Evolutionary conservation across 2,797 vertebrate species (phyloP).

Genomic region (Podarcis lilfordi): DNA sequence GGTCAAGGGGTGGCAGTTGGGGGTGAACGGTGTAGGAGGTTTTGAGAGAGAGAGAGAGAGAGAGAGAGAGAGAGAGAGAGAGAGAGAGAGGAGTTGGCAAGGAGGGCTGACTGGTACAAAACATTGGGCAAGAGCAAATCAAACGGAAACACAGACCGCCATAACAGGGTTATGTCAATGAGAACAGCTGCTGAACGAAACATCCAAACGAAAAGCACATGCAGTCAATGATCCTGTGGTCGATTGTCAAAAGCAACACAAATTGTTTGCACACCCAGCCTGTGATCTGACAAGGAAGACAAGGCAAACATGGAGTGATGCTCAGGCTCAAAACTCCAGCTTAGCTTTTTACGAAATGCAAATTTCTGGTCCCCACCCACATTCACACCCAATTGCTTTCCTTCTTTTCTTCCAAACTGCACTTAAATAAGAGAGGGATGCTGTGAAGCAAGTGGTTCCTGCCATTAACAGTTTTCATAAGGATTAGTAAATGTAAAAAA

Average conservation of each 20-base stretch:
- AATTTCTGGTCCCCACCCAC: not conserved
- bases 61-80: conserved; percentile 31
- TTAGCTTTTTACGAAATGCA: conserved; percentile 36
- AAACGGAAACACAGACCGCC: conserved; percentile 63
- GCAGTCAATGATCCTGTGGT: conserved; percentile 61
- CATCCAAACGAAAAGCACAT: conserved; percentile 63
- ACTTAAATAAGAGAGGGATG: not conserved
- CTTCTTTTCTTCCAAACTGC: not conserved
- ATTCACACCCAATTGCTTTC: not conserved
- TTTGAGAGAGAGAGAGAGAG: conserved; percentile 34
- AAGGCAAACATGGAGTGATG: conserved; percentile 49
- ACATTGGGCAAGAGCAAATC: conserved; percentile 59
- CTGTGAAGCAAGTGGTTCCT: not conserved
- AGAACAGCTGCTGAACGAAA: conserved; percentile 67
- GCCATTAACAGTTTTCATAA: too few species aligned
- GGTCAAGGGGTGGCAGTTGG: conserved; percentile 49
- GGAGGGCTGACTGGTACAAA: conserved; percentile 37
- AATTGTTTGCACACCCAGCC: conserved; percentile 49
- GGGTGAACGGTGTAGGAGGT: conserved; percentile 51
- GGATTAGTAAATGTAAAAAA: too few species aligned
- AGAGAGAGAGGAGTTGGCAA: conserved; percentile 35
- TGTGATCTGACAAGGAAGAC: conserved; percentile 60
- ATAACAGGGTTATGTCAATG: conserved; percentile 35
- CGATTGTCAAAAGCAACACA: conserved; percentile 23
- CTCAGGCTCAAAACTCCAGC: conserved; percentile 59